Conservation (phyloP, 2,797 vertebrate genomes). For the Syndactyla subalaris region DNA sequence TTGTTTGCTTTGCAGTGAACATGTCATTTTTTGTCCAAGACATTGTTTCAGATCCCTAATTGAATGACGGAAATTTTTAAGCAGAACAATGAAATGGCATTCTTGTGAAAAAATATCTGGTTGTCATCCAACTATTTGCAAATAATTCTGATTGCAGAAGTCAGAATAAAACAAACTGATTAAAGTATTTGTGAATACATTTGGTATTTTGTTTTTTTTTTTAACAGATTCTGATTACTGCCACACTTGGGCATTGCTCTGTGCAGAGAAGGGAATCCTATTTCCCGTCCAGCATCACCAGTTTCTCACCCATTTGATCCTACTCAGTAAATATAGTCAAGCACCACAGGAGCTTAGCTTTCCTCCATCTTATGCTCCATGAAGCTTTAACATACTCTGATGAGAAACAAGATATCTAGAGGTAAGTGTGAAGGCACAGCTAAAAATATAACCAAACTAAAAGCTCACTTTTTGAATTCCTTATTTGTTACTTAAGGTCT, state of each 20-base stretch:
- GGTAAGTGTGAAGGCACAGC: background rate
- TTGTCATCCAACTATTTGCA: constrained; percentile 36
- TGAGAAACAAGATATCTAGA: constrained; percentile 13
- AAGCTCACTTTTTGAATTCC: constrained; percentile 1
- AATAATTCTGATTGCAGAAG: constrained; percentile 25
- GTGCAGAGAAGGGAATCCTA: background rate
- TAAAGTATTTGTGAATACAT: background rate
- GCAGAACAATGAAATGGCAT: constrained; percentile 56
- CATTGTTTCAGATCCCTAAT: constrained; percentile 60
- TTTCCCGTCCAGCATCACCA: background rate
- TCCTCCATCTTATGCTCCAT: background rate
- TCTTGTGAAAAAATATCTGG: constrained; percentile 34
- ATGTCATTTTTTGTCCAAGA: constrained; percentile 58
- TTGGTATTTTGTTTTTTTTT: background rate
- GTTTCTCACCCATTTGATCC: background rate
- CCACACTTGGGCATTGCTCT: background rate
- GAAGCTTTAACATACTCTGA: constrained; percentile 17
- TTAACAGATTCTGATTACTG: background rate
- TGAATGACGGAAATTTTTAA: constrained; percentile 52
- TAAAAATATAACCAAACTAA: constrained; percentile 20
- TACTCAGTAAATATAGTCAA: background rate
- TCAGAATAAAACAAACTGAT: constrained; percentile 30
- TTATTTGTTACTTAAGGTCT: constrained; percentile 36
- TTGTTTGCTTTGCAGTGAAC: constrained; percentile 38
- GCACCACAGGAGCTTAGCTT: background rate